Conservation (phyloP, 2,113 vertebrate genomes). For the Crypturellus undulatus region DNA sequence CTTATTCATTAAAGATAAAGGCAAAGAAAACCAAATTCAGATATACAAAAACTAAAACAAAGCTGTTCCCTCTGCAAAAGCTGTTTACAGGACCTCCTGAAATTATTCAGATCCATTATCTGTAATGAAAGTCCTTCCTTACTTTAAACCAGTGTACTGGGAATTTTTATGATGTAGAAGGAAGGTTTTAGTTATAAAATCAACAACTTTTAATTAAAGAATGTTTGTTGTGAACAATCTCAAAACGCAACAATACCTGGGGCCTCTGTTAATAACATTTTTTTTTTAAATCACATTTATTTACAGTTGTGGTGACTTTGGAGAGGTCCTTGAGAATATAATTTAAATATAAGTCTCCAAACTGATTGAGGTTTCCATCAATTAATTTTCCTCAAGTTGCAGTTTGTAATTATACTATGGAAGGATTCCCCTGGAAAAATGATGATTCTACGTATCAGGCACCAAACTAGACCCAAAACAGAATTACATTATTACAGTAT, state of each 20-base stretch:
- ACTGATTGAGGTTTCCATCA: not conserved
- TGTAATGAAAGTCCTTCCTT: not conserved
- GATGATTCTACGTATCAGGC: not conserved
- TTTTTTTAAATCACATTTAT: not conserved
- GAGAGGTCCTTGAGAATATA: not conserved
- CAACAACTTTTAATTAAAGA: not conserved
- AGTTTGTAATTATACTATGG: not conserved
- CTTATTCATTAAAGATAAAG: not conserved
- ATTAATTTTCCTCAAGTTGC: conserved; percentile 11
- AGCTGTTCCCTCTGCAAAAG: not conserved
- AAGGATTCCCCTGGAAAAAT: conserved; percentile 12
- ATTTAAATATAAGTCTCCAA: not conserved
- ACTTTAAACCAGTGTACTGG: not conserved
- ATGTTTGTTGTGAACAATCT: not conserved
- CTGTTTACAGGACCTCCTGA: not conserved
- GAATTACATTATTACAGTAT: not conserved
- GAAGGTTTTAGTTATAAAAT: not conserved
- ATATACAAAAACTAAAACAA: conserved; percentile 27
- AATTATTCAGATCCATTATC: not conserved
- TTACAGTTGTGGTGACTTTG: conserved; percentile 29
- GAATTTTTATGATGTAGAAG: not conserved
- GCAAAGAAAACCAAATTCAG: not conserved
- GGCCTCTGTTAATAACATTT: not conserved
- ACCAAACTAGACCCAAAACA: conserved; percentile 1
- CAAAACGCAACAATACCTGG: not conserved